These are phyloP conservation scores for Drosophila anomelani DNA, from an alignment of 2,888 invertebrate genomes.

Conservation along the genomic window DNA sequence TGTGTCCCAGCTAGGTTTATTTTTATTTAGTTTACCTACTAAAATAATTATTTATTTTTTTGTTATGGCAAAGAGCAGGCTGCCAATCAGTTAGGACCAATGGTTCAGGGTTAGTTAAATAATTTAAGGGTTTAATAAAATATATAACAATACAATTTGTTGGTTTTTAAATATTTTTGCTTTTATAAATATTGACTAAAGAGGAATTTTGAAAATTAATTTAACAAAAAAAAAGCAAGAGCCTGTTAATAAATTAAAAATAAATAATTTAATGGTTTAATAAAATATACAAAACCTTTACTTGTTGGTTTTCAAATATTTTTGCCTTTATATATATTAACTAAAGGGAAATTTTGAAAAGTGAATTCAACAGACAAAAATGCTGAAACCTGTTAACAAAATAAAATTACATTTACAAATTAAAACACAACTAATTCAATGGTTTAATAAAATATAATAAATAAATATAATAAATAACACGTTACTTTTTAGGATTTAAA, in stretches of 20 bases:
- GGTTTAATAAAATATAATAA: too few relatives aligned
- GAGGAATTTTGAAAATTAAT: neutral
- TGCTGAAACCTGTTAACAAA: too few relatives aligned
- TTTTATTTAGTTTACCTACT: neutral
- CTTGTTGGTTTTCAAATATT: too few relatives aligned
- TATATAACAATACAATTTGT: neutral
- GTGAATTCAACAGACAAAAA: too few relatives aligned
- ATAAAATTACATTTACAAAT: too few relatives aligned
- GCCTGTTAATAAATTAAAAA: neutral
- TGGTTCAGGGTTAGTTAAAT: neutral
- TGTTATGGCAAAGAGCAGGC: neutral
- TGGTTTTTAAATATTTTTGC: neutral
- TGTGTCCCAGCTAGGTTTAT: neutral
- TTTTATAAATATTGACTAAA: neutral
- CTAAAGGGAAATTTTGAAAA: too few relatives aligned
- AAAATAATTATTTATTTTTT: neutral
- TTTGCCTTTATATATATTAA: too few relatives aligned
- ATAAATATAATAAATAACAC: too few relatives aligned
- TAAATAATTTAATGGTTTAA: too few relatives aligned
- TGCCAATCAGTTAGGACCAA: neutral
- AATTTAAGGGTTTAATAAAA: neutral
- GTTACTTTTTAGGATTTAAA: too few relatives aligned
- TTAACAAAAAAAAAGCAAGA: neutral
- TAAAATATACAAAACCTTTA: too few relatives aligned
- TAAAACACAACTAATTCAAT: too few relatives aligned